Base-by-base conservation (phyloP, 2,888 invertebrate species). In the Epistrophe grossulariae region DNA sequence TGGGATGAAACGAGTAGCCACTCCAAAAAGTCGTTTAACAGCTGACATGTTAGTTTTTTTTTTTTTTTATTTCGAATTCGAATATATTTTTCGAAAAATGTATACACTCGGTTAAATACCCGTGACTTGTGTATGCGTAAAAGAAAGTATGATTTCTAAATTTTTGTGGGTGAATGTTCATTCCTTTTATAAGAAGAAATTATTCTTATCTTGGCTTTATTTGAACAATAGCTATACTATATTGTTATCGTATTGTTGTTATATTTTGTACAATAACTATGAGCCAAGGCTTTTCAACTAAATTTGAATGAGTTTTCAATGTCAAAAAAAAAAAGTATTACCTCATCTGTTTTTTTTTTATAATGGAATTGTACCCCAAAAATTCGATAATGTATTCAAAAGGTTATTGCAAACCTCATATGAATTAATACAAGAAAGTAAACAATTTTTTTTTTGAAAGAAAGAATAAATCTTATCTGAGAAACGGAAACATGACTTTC, bases 1-100 rank as follows among this genome's bases (percentile, higher is more conserved):
- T 9, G 82, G 78, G 35, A 83, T 57, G 15, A 78, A 83, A 7
- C 82, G 82, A 31, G 66, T 78, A n/a, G 72, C 77, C 28, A 73
- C 72, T 24, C 78, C 82, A 52, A 78, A 11, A 8, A 83, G 68
- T 24, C 60, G 45, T 50, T 82, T 64, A 11, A 80, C 13, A 60
- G 68, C 24, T 1, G 68, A 19, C 80, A 80, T 80, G 3, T 6
- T 52, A n/a, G n/a, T 5, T 24, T 17, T 9, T 13, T 68, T 38
- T 8, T 60, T 52, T 7, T 8, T 11, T 24, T 24, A 24, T 24
- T 2, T 24, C n/a, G n/a, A 24, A 2, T 15, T n/a, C 7, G 24
- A 31, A 48, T 31, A 10, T 48, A 9, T 31, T 8, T 35, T 15
- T 15, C 2, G 0, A 1, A 45, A 66, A 2, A 13, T 17, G 24